Evolutionary conservation across 2,888 invertebrate species (phyloP), one percentile per base, ranked within the genome.

Genomic region (Patella depressa): DNA sequence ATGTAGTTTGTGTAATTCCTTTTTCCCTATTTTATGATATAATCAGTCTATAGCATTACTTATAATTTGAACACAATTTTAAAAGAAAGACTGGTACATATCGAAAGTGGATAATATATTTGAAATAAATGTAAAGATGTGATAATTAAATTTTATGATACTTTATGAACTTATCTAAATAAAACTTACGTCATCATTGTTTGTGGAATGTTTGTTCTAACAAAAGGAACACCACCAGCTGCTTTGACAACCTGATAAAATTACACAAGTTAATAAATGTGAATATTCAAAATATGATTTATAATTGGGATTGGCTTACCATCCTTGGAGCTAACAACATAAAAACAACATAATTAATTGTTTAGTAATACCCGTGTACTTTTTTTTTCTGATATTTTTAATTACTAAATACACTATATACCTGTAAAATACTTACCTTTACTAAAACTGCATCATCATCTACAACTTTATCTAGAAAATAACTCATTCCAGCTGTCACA

Each of bases 201-300:
- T 72, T 88, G 88, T 17, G 88, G 87, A 24, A 88, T 80, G 73
- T 88, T 88, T 34, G 88, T 93, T 81, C 90, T 89, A 34, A 90
- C 92, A 88, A 92, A 93, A 0, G 93, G 93, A 57, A 93, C 86
- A n/a, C 92, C 93, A 73, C 93, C 93, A 75, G 84, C 85, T 15
- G 84, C 77, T 78, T 86, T 86, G 55, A 89, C 73, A 24, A 88
- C 86, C 88, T 89, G 59, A 17, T 76, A 72, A 24, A 29, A 53
- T 24, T 19, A 65, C 24, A 12, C 12, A n/a, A 59, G 19, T n/a
- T n/a, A 45, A 45, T 45, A 45, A 45, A 45, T 45, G 45, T 45
- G 9, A 45, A 45, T 9, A 45, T 4, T 34, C 7, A 45, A 45
- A 34, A 34, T 34, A 34, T 45, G 45, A 45, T 45, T 45, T 45